Base-by-base conservation (phyloP, 2,797 vertebrate genomes). In the Rhinella marina region DNA sequence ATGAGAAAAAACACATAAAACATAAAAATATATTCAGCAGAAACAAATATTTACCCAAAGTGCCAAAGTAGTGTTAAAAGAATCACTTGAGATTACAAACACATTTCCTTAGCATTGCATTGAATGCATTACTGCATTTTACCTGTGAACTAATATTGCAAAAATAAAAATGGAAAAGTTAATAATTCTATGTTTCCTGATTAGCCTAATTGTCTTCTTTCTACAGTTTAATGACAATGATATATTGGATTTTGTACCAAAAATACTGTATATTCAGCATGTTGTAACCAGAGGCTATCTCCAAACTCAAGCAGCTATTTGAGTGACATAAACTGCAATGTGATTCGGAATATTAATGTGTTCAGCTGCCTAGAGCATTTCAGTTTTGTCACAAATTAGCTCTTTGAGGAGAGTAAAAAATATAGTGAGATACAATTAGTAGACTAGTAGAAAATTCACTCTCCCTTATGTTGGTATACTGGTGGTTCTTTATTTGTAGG, bases 251-350 rank as follows among this genome's bases (percentile, higher is more conserved):
- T 13, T 76, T 76, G 12, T 52, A 76, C n/a, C n/a, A n/a, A 50
- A 72, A 76, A 76, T 54, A 76, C 23, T 52, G 73, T 25, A 76
- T 23, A 52, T 54, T 76, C 48, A 76, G 23, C 23, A 3, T 52
- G 73, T 50, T 76, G 48, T 54, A 76, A 76, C 73, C 73, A 76
- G 73, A 54, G 73, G 73, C 48, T 76, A 76, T 52, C 73, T 52
- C 73, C 48, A 76, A 76, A 52, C 73, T 76, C 48, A 54, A 76
- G 48, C 8, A 52, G 25, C 54, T 76, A 76, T 76, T 52, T 76
- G 73, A 76, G 48, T 76, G 73, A 76, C 48, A 76, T 76, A 76
- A 76, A 54, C 73, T 76, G 73, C 48, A 76, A 76, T 76, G 54
- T 54, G 48, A 76, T 76, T 76, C 73, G n/a, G 73, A 76, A 76